Evolutionary conservation across 2,113 vertebrate species (phyloP).

Genomic region (Antechinus flavipes): DNA sequence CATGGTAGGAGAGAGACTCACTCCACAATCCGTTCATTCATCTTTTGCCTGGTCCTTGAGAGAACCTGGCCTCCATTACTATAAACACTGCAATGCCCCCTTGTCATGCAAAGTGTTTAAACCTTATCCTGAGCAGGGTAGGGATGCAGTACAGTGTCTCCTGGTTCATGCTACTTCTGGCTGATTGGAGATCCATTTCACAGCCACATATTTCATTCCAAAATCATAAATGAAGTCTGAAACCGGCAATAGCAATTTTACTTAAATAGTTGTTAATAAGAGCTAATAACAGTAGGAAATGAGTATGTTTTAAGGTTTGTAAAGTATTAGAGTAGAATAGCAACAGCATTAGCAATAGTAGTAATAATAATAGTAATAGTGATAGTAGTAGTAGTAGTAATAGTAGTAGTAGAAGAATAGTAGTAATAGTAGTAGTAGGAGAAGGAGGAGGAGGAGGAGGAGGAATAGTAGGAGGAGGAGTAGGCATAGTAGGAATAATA

Average conservation of each 20-base stretch:
- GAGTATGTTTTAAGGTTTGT: not conserved
- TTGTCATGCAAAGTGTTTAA: not conserved
- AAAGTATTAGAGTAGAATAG: not conserved
- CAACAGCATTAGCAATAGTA: too few species aligned
- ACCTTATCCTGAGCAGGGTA: not conserved
- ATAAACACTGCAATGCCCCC: not conserved
- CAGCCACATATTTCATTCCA: not conserved
- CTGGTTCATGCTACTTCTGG: not conserved
- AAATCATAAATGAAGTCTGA: not conserved
- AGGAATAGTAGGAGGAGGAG: too few species aligned
- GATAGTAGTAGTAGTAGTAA: too few species aligned
- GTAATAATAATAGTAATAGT: not conserved
- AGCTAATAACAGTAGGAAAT: not conserved
- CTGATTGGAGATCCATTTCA: not conserved
- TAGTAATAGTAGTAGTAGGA: too few species aligned
- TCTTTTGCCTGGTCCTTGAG: not conserved
- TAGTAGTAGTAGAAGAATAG: too few species aligned
- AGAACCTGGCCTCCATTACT: not conserved
- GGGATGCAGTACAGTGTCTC: not conserved
- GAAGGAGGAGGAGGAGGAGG: too few species aligned
- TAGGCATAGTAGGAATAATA: too few species aligned
- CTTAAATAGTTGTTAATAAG: not conserved
- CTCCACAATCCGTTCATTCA: not conserved
- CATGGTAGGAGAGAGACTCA: not conserved
- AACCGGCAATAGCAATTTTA: not conserved